Conservation (phyloP, 2,797 vertebrate genomes). For the Protosalanx chinensis region DNA sequence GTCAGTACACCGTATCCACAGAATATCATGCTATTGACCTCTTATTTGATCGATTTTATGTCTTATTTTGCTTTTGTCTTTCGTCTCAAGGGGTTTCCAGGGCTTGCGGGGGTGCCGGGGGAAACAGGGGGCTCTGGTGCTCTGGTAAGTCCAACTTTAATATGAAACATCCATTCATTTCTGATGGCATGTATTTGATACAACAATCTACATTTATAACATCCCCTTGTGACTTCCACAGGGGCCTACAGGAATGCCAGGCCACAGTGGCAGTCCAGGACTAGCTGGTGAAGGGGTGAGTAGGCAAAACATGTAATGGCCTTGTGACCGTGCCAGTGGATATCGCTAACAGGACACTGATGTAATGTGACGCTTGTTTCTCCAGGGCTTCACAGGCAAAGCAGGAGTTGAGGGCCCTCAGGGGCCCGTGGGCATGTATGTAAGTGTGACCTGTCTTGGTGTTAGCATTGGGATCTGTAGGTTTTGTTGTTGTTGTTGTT, state of each 20-base stretch:
- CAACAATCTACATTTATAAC: not conserved
- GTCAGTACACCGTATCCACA: not conserved
- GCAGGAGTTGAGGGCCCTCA: conserved; percentile 70
- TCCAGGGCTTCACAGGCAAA: conserved; percentile 77
- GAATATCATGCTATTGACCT: not conserved
- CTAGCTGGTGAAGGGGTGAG: conserved; percentile 71
- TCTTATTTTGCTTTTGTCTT: conserved; percentile 17
- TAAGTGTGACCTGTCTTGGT: conserved; percentile 62
- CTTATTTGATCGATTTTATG: not conserved
- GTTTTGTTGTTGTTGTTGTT: not conserved
- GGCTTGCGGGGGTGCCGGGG: conserved; percentile 65
- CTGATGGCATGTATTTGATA: not conserved
- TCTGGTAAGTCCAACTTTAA: conserved; percentile 53
- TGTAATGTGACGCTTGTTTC: conserved; percentile 13
- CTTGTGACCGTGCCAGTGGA: not conserved
- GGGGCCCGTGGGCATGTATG: conserved; percentile 78
- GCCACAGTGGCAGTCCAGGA: conserved; percentile 66
- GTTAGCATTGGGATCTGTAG: not conserved
- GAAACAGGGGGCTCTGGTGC: conserved; percentile 61
- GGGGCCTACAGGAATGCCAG: conserved; percentile 70
- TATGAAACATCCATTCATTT: not conserved
- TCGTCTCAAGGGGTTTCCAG: conserved; percentile 66
- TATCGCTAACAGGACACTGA: not conserved
- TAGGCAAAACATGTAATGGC: not conserved
- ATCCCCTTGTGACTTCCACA: conserved; percentile 42